Percentiles rank a stretch among this genome's conserved stretches.
phyloP scores from a whole-genome alignment of 1,140 invertebrate species.

The Eupristina koningsbergeri region DNA sequence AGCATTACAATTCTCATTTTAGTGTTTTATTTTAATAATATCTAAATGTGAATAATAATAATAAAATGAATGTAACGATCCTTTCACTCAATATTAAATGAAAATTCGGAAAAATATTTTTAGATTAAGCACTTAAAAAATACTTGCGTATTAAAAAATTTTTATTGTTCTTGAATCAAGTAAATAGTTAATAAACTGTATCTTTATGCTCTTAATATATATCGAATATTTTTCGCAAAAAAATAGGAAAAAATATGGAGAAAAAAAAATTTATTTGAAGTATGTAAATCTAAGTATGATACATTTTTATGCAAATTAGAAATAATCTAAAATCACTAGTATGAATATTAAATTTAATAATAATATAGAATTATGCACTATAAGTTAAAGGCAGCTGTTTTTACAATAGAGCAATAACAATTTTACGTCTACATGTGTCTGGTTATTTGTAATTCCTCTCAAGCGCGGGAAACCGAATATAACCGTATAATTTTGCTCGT shows the following conservation, averaged over 20 bases:
- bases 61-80: too few relatives aligned
- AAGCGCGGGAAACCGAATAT: neutral
- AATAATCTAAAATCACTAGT: neutral
- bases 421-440: neutral
- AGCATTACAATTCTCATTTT: neutral
- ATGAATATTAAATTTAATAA: neutral
- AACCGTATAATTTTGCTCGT: neutral
- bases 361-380: neutral
- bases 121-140: too few relatives aligned
- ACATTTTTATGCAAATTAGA: neutral
- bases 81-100: too few relatives aligned
- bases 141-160: too few relatives aligned
- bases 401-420: neutral
- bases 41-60: too few relatives aligned
- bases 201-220: too few relatives aligned
- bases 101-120: too few relatives aligned
- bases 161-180: too few relatives aligned
- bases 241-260: too few relatives aligned
- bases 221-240: too few relatives aligned
- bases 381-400: neutral
- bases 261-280: neutral
- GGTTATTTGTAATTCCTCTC: neutral
- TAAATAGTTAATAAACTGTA: too few relatives aligned
- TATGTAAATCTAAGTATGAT: neutral
- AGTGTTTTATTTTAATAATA: too few relatives aligned